Evolutionary conservation across 2,113 vertebrate genomes (phyloP), one percentile per base, ranked within the genome.

Genomic region (Phainopepla nitens): DNA sequence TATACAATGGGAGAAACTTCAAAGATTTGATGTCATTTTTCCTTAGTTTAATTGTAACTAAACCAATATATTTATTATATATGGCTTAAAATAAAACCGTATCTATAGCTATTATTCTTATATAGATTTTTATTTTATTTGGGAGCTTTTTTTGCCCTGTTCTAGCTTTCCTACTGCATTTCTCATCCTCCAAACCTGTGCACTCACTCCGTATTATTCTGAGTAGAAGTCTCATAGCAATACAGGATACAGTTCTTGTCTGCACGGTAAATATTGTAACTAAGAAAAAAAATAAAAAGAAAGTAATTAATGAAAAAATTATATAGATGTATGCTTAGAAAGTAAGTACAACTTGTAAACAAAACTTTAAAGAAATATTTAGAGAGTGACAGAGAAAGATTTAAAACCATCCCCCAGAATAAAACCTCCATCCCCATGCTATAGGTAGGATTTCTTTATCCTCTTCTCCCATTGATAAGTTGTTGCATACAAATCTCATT

Each of bases 91-190:
- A 81, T 33, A 61, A 29, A 84, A 35, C 11, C 9, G 41, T 53
- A 60, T 17, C 2, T 42, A 41, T 49, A 60, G 15, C 15, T 83
- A 12, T 81, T 92, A 28, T 33, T 49, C 3, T 41, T 53, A 5
- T 44, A 53, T 35, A 53, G 0, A 19, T 76, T 58, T 87, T 75
- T 36, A 27, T 9, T 25, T 49, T 62, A 82, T 87, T 77, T 41
- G 60, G 8, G 9, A 65, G 11, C 0, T 8, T 50, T 31, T 47
- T 60, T 57, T 33, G 0, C 6, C 10, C 4, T 45, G 4, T 75
- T 87, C 10, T 83, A 36, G 8, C 3, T 57, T 76, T 77, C 6
- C 12, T 62, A 13, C 3, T 53, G 10, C 13, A 76, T 66, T 79
- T 44, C 5, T 71, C 2, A 15, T 49, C 10, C 15, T 73, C 41